Base-by-base conservation (phyloP, 2,113 vertebrate species). In the Haliaeetus leucogaster region DNA sequence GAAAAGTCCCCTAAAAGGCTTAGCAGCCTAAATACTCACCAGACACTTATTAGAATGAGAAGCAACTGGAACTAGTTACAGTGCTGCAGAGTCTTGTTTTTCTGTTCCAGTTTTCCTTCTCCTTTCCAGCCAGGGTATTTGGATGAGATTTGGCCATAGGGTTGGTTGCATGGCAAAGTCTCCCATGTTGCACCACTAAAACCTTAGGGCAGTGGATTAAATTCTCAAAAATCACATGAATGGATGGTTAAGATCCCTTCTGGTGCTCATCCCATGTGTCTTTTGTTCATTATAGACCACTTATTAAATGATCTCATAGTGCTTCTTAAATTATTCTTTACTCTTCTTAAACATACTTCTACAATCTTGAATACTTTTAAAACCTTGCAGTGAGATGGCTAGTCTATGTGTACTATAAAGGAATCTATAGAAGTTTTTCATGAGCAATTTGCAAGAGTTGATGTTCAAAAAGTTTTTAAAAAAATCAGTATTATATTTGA, bases 1-100 rank as follows among this genome's bases (percentile, higher is more conserved):
- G 48, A 94, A 34, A 95, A 96, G 77, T 88, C 80, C 65, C 81
- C 52, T 61, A 76, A 97, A 97, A 97, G 86, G 91, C 74, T 96
- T 66, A 90, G 68, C 71, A 91, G 68, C 48, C 83, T 96, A 86
- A 95, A 55, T 95, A 71, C 73, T 95, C 86, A 73, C 81, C 36
- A 95, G 96, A 48, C 61, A 48, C 76, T 83, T 93, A 77, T 29
- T 87, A 78, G 82, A 94, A 92, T 1, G 20, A 43, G 83, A 93
- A 93, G 68, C 81, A 94, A 92, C 71, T 95, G 22, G 22, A 95
- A 45, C 32, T 68, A 38, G 56, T 91, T 90, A 58, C n/a, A 38
- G 38, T 58, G 59, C 63, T 77, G 53, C 53, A 23, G 43, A 82
- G 47, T 80, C 47, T 78, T 59, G 21, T 17, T 93, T 73, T 78